Base-by-base conservation (phyloP, 1,140 invertebrate genomes). In the Drosophila prosaltans region DNA sequence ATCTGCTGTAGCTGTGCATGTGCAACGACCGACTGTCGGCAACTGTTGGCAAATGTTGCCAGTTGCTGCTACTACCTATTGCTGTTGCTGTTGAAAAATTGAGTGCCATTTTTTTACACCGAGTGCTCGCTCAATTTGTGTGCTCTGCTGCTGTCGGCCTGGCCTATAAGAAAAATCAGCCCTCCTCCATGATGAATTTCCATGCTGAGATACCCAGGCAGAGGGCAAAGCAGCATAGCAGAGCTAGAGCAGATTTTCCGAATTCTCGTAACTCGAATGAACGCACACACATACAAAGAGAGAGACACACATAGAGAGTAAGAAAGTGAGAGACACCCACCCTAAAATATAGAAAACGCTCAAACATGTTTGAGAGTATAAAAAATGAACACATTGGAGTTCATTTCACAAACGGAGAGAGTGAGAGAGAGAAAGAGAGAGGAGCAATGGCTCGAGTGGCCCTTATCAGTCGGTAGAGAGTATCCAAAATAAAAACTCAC, bases 121-220 rank as follows among this genome's bases (percentile, higher is more conserved):
- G 30, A 10, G 32, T 16, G 57, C 39, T 59, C 16, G 36, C 57
- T 59, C 54, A 57, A 57, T n/a, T 28, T n/a, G 48, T 36, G 26
- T 30, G 65, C 16, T 16, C 54, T 41, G 16, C 54, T 7, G 26
- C 4, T 51, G 64, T 45, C 65, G 24, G 59, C 48, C 64, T 81
- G 75, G 88, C 88, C 88, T 81, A 89, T 88, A 89, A 86, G 89
- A 91, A 84, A 91, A 91, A 75, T 72, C 89, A 84, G 79, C 89
- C 88, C 86, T 85, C 81, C 88, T 81, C 82, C 89, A 85, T 91
- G 83, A 90, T 91, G 88, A 91, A 91, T 91, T 91, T 91, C 81
- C 82, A 79, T 64, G 54, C 36, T 26, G 24, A 40, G 57, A 51
- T 51, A 51, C 45, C 32, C 32, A 36, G 32, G 32, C 43, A 45